Evolutionary conservation across 2,113 vertebrate species (phyloP), one percentile per base, ranked within the genome.

Genomic region (Ploceus nigricollis): DNA sequence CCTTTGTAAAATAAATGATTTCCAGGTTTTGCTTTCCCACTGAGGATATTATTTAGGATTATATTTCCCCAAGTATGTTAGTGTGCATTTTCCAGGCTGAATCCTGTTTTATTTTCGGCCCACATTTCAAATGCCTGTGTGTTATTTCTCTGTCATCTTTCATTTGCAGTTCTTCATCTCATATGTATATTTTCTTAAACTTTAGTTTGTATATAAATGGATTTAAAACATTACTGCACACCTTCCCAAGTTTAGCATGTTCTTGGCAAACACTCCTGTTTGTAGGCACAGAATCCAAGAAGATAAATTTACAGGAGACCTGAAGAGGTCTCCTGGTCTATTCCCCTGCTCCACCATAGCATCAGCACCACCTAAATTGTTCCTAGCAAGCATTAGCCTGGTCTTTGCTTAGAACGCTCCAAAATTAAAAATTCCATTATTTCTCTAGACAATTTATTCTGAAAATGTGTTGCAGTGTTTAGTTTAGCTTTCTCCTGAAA

Each of bases 91-190:
- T 92, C 85, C 75, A 82, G 83, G n/a, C 63, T 80, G 92, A 95
- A 93, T 85, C 82, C 82, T 85, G 71, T 65, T 93, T 96, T 95
- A 93, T 92, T 96, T 96, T 95, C 5, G 0, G 71, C 66, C 82
- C 47, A 45, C 58, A 19, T 94, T 94, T 93, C 85, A 90, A 93
- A 94, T 93, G 85, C 66, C 45, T 80, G 35, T 33, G 6, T 94
- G 92, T 93, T 93, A 90, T 90, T 96, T 94, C 77, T 92, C 92
- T 88, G 90, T 94, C 94, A 91, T 94, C 77, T 88, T 93, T 93
- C 92, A 95, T 96, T 96, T 94, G 85, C 75, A 90, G 92, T 93
- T 95, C 92, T 84, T 93, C 85, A 68, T 85, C 88, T 94, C 71
- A 33, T 57, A 82, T 86, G 88, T 95, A 30, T 95, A 94, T 95